Evolutionary conservation across 2,113 vertebrate genomes (phyloP).

Genomic region (Zapus hudsonius): DNA sequence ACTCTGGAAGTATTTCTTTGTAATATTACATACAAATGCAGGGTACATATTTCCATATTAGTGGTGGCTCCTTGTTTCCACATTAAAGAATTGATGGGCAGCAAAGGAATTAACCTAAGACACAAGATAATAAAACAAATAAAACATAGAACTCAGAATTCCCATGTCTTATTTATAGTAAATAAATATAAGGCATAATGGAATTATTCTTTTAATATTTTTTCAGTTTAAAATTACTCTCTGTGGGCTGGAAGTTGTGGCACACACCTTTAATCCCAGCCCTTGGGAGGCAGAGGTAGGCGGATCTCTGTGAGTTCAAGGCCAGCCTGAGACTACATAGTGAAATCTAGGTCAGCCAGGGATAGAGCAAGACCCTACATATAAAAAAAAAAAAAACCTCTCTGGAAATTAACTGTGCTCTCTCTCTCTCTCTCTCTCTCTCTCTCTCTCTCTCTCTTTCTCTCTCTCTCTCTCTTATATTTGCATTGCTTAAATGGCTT

Average conservation of each 20-base stretch:
- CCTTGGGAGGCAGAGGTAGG: too few relatives aligned
- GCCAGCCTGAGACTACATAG: too few relatives aligned
- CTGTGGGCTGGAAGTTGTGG: too few relatives aligned
- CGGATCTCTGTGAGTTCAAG: too few relatives aligned
- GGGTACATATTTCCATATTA: neutral
- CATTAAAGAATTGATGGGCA: neutral
- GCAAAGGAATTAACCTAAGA: neutral
- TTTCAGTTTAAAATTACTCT: constrained; percentile 11
- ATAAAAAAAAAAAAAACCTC: too few relatives aligned
- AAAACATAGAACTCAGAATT: neutral
- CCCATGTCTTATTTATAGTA: neutral
- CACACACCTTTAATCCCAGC: too few relatives aligned
- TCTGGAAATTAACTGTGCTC: neutral
- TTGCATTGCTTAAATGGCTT: neutral
- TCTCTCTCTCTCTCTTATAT: neutral
- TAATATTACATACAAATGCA: neutral
- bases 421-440: neutral
- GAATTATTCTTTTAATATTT: neutral
- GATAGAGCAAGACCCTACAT: too few relatives aligned
- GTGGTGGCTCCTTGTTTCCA: neutral
- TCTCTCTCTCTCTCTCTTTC: neutral
- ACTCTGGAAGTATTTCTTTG: neutral
- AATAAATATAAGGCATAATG: neutral
- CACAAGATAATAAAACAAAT: neutral
- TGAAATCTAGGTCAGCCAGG: too few relatives aligned